Evolutionary conservation across 2,797 vertebrate species (phyloP).

Genomic region (Crenichthys baileyi): DNA sequence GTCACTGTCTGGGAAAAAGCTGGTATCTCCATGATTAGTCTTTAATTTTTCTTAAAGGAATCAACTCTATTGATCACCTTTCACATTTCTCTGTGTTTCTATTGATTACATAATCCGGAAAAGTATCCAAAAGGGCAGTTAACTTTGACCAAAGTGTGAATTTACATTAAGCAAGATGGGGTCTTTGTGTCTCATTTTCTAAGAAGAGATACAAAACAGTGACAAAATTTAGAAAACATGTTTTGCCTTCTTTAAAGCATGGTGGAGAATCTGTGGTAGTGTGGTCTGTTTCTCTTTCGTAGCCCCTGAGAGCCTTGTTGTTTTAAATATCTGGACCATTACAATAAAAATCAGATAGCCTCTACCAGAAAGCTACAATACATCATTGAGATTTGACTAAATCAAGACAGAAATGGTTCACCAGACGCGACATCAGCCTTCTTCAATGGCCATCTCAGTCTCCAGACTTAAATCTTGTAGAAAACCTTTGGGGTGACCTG

Average conservation of each 20-base stretch:
- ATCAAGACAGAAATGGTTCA: neutral
- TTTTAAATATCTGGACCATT: neutral
- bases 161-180: neutral
- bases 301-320: neutral
- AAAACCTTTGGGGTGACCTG: neutral
- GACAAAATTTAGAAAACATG: neutral
- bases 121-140: neutral
- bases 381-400: no score
- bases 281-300: neutral
- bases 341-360: neutral
- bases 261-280: neutral
- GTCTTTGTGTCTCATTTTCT: no score
- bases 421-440: neutral
- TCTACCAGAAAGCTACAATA: neutral
- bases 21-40: neutral
- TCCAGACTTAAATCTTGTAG: neutral
- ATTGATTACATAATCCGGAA: neutral
- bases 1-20: neutral
- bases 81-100: neutral
- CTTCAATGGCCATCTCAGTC: neutral
- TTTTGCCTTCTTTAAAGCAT: neutral
- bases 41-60: neutral
- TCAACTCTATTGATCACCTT: neutral
- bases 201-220: neutral
- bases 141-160: neutral